Evolutionary conservation across 2,888 invertebrate species (phyloP), one percentile per base, ranked within the genome.

Genomic region (Lottia gigantea): DNA sequence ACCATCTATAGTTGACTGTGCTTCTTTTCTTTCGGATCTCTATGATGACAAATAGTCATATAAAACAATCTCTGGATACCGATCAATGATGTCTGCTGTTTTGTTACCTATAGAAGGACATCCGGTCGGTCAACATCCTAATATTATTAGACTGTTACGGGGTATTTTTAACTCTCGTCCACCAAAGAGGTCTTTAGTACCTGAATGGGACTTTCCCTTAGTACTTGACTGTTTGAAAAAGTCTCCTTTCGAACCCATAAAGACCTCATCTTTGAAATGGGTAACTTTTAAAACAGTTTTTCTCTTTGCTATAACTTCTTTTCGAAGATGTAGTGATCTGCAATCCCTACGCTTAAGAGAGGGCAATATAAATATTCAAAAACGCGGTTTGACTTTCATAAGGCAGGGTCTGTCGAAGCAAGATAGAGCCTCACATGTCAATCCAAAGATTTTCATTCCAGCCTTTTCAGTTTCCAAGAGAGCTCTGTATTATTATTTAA

Each of bases 21-120:
- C 74, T 63, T 68, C 71, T 47, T 76, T 74, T 61, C 15, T 74
- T 8, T 31, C 72, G 11, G 23, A 64, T 46, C 46, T 72, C 31
- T 26, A 49, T 19, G 49, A 49, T 49, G 19, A 19, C 49, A 19
- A 19, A n/a, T 19, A 11, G 6, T n/a, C 16, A 49, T 49, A 49
- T 49, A 49, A 19, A 49, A 49, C 49, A 1, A 49, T 49, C 19
- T 4, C 49, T 49, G 49, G 49, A 14, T 49, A 49, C 19, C 15
- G 49, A 49, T 26, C 63, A 16, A 62, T 62, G 63, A 16, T 26
- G 23, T 26, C 15, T 16, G 14, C 63, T n/a, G 49, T 19, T 16
- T 55, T 55, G 14, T 19, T 12, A n/a, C n/a, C n/a, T 55, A 55
- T n/a, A 19, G 14, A n/a, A 19, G 55, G n/a, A 23, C 1, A 8